phyloP scores from a whole-genome alignment of 2,888 invertebrate genomes.

The Micoletzkya japonica region DNA sequence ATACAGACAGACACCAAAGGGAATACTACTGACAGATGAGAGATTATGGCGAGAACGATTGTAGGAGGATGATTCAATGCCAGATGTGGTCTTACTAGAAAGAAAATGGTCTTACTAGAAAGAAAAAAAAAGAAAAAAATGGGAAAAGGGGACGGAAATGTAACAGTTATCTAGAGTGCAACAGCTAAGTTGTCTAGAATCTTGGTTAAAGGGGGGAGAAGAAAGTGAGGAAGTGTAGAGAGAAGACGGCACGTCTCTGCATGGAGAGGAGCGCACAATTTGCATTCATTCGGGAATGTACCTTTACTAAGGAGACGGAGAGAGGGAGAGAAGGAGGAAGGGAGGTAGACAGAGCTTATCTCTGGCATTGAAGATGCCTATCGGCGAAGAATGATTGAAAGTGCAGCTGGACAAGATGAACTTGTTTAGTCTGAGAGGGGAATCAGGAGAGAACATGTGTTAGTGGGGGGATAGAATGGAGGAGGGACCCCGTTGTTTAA shows the following conservation, averaged over 20 bases:
- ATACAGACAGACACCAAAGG: too few species aligned
- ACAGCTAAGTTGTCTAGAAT: background rate
- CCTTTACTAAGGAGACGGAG: background rate
- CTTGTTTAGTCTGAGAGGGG: too few species aligned
- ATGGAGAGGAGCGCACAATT: background rate
- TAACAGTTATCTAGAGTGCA: background rate
- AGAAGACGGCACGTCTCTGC: background rate
- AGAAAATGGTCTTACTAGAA: background rate
- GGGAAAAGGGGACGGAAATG: constrained; percentile 1
- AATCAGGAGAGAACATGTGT: background rate
- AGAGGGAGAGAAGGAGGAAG: background rate
- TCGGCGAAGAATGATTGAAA: background rate
- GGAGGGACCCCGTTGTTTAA: background rate
- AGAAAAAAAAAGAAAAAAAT: background rate
- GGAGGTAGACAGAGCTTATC: background rate
- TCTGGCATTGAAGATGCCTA: background rate
- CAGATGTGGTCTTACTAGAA: background rate
- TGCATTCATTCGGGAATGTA: background rate
- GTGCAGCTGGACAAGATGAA: background rate
- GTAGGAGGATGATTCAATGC: background rate
- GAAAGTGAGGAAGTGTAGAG: background rate
- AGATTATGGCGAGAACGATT: background rate
- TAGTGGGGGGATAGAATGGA: background rate
- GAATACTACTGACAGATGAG: background rate
- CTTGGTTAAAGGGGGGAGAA: background rate